Conservation (phyloP, 2,113 vertebrate genomes). For the Syngnathus scovelli region DNA sequence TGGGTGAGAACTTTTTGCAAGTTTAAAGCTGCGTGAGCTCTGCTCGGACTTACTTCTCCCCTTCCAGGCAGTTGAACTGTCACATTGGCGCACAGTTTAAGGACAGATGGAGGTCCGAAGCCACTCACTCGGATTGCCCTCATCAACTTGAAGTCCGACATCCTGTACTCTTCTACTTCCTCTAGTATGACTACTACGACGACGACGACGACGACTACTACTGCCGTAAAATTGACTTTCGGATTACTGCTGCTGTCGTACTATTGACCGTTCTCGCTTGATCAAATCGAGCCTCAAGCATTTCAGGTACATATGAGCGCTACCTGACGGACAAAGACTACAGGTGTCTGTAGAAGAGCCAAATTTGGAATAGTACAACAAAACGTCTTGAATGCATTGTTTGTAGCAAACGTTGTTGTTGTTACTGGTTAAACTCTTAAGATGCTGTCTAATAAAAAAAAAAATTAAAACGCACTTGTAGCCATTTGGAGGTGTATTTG, state of each 20-base stretch:
- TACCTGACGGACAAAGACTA: neutral
- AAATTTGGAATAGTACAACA: no score
- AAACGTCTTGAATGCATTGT: no score
- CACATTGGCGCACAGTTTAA: conserved; percentile 72
- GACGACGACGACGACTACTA: neutral
- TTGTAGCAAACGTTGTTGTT: no score
- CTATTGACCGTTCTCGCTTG: neutral
- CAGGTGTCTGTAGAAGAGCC: no score
- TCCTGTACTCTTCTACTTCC: conserved; percentile 19
- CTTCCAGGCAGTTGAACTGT: conserved; percentile 72
- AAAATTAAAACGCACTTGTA: no score
- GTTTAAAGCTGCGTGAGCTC: no score
- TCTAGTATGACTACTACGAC: neutral
- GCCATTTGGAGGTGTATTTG: neutral
- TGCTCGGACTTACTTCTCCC: conserved; percentile 70
- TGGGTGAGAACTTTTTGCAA: no score
- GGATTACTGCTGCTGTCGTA: no score
- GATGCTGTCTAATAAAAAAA: no score
- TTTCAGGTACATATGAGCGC: neutral
- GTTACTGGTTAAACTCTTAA: no score
- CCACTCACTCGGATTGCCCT: conserved; percentile 81
- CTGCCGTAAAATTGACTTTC: no score
- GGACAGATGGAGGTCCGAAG: conserved; percentile 84
- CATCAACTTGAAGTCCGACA: conserved; percentile 80
- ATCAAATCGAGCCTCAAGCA: neutral